Conservation (phyloP, 2,888 invertebrate species). For the Limnephilus auricula region DNA sequence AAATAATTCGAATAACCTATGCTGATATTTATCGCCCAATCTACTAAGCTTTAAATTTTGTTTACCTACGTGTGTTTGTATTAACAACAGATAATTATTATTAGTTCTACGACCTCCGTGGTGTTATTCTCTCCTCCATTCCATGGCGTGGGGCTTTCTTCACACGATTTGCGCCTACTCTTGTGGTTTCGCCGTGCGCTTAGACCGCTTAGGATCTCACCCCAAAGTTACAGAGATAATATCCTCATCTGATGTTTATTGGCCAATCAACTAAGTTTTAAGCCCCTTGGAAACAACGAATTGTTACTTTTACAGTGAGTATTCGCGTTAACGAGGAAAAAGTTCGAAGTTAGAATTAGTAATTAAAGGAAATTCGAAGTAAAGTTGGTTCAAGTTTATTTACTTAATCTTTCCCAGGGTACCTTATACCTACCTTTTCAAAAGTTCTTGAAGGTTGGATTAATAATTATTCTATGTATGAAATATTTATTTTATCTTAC, state of each 20-base stretch:
- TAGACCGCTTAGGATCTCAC: neutral
- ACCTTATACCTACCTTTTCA: too few species aligned
- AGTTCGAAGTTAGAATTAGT: neutral
- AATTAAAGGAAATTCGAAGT: neutral
- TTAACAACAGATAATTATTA: neutral
- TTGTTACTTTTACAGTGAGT: neutral
- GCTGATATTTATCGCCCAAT: too few species aligned
- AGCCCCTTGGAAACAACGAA: neutral
- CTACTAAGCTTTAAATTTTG: too few species aligned
- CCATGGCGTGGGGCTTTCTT: neutral
- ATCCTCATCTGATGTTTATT: slow-evolving; percentile 2
- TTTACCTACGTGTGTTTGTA: neutral
- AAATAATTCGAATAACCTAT: too few species aligned
- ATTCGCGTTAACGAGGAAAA: neutral
- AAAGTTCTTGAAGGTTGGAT: too few species aligned
- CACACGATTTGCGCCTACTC: neutral
- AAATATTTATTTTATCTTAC: too few species aligned
- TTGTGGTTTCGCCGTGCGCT: neutral
- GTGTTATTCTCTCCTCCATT: neutral
- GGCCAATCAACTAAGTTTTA: neutral
- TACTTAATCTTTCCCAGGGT: neutral
- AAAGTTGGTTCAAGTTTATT: neutral
- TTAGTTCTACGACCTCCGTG: neutral
- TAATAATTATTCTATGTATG: too few species aligned
- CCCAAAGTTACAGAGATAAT: slow-evolving; percentile 8